Evolutionary conservation across 2,797 vertebrate genomes (phyloP).

Genomic region (Megalops cyprinoides): DNA sequence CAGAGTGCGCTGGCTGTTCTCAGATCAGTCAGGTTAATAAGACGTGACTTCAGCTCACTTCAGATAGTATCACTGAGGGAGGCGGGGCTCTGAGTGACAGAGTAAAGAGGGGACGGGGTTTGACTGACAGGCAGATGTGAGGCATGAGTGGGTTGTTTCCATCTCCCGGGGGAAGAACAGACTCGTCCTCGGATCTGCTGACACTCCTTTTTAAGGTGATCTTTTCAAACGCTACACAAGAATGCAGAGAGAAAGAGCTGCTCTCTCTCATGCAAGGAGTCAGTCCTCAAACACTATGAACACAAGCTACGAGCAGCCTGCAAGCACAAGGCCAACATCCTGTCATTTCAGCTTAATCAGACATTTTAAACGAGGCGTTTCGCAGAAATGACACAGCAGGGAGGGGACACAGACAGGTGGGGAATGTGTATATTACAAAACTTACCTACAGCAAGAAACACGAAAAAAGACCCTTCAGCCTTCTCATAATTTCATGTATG

Average conservation of each 20-base stretch:
- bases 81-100: background rate
- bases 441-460: background rate
- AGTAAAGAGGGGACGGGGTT: constrained; percentile 3
- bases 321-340: background rate
- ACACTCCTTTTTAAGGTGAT: background rate
- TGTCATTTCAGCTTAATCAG: constrained; percentile 13
- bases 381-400: background rate
- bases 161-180: background rate
- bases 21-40: background rate
- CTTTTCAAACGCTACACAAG: background rate
- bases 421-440: background rate
- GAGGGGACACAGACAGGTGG: background rate
- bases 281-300: background rate
- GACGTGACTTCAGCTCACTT: background rate
- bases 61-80: background rate
- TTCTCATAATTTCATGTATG: background rate
- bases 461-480: background rate
- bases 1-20: background rate
- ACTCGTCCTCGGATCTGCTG: background rate
- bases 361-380: background rate
- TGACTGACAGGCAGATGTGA: constrained; percentile 10
- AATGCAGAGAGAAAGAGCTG: background rate
- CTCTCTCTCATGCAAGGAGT: background rate
- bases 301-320: too few relatives aligned
- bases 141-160: background rate